These are phyloP conservation scores for Drosophila setosimentum DNA, from an alignment of 2,888 invertebrate species.

Conservation along the genomic window DNA sequence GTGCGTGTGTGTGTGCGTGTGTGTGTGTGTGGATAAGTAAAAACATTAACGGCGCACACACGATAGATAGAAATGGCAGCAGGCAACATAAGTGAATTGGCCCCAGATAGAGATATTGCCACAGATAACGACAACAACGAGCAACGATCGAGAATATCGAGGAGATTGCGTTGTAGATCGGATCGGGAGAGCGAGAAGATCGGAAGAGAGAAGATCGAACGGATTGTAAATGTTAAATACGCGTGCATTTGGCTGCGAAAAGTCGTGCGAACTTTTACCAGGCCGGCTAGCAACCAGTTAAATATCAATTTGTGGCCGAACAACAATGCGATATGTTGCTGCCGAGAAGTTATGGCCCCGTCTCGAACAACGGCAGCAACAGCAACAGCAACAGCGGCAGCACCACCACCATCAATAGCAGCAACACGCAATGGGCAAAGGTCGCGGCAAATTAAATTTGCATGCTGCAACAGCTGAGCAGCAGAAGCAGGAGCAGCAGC, in stretches of 20 bases:
- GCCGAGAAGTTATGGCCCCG: constrained; percentile 62
- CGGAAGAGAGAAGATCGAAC: constrained; percentile 12
- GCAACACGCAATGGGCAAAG: constrained; percentile 64
- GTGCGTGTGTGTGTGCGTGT: constrained; percentile 5
- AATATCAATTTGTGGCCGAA: constrained; percentile 59
- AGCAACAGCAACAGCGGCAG: constrained; percentile 19
- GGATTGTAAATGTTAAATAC: constrained; percentile 44
- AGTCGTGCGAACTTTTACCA: constrained; percentile 63
- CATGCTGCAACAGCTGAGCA: constrained; percentile 62
- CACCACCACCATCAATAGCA: constrained; percentile 22
- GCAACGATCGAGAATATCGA: constrained; percentile 44
- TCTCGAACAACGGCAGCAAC: constrained; percentile 6
- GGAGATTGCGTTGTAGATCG: constrained; percentile 12
- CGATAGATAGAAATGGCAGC: constrained; percentile 54
- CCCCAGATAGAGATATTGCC: constrained; percentile 45
- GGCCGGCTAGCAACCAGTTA: constrained; percentile 31
- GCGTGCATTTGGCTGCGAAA: constrained; percentile 38
- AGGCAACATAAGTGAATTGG: constrained; percentile 49
- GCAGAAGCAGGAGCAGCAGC: constrained; percentile 41
- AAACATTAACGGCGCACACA: constrained; percentile 61
- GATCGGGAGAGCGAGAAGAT: constrained; percentile 2
- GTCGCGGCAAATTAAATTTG: constrained; percentile 76
- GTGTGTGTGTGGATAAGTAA: constrained; percentile 34
- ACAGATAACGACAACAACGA: constrained; percentile 55
- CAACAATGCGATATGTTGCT: constrained; percentile 57